A percentile compares a stretch with the other conserved stretches of the same genome.
Conservation (phyloP, 2,113 vertebrate species). For the Tapirus terrestris region DNA sequence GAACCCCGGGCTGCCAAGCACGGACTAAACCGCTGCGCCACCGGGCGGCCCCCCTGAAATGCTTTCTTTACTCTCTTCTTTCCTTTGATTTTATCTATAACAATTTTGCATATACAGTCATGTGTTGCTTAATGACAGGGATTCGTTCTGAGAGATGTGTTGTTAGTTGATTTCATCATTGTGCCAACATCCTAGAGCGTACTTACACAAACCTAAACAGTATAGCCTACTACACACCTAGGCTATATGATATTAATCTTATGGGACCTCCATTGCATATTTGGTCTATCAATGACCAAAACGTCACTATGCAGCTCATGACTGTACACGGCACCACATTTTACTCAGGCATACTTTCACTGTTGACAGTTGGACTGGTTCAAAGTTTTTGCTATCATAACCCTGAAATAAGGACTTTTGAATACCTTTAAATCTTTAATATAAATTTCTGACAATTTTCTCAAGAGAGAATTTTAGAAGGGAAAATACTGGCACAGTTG, state of each 20-base stretch:
- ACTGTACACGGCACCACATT: not conserved
- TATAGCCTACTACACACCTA: too few relatives aligned
- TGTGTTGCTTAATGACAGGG: too few relatives aligned
- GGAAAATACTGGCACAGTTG: not conserved
- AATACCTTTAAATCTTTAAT: not conserved
- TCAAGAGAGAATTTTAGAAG: not conserved
- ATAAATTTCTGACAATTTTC: not conserved
- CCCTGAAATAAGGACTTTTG: not conserved
- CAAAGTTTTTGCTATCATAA: not conserved
- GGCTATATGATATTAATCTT: too few relatives aligned
- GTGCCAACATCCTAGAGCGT: too few relatives aligned
- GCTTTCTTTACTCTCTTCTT: not conserved
- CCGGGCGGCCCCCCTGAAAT: not conserved
- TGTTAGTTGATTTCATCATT: too few relatives aligned
- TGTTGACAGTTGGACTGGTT: not conserved
- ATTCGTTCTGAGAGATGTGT: too few relatives aligned
- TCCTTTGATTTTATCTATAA: not conserved
- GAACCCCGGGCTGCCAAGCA: too few relatives aligned
- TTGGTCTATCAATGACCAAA: too few relatives aligned
- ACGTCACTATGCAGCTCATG: too few relatives aligned
- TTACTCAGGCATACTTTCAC: not conserved
- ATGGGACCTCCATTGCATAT: too few relatives aligned
- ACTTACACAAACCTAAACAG: too few relatives aligned
- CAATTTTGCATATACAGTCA: not conserved
- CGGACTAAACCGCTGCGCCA: too few relatives aligned